Percentiles rank a stretch among this genome's conserved stretches.
Conservation (phyloP, 2,797 vertebrate genomes). For the Halcyon smyrnensis region DNA sequence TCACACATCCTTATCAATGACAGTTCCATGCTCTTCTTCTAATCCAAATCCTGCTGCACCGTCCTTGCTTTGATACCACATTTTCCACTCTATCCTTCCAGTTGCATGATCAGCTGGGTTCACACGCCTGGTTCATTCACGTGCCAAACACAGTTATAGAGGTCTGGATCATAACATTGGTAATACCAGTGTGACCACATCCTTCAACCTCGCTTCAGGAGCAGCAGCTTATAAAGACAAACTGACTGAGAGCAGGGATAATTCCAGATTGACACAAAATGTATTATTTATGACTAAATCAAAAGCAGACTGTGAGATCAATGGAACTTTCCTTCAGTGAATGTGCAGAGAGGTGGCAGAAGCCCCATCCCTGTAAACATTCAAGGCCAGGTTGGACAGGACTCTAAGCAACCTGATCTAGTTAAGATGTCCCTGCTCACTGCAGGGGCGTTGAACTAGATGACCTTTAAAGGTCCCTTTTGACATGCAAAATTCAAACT, state of each 20-base stretch:
- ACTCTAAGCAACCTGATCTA: neutral
- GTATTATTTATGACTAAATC: neutral
- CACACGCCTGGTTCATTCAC: fast-evolving
- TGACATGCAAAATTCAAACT: neutral
- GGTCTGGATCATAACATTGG: neutral
- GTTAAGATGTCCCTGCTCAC: neutral
- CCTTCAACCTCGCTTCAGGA: neutral
- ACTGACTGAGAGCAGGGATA: neutral
- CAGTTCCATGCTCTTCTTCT: neutral
- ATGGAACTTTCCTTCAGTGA: neutral
- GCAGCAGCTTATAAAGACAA: neutral
- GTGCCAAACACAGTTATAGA: neutral
- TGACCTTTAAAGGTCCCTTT: neutral
- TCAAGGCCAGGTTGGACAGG: neutral
- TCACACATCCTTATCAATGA: neutral
- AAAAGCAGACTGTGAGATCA: neutral
- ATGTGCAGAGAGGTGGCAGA: neutral
- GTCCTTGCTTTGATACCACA: neutral
- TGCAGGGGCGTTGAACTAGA: neutral
- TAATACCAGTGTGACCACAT: neutral
- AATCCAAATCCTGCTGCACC: neutral
- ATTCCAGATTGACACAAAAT: neutral
- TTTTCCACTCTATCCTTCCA: neutral
- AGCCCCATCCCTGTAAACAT: neutral
- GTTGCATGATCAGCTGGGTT: neutral